Evolutionary conservation across 2,888 invertebrate genomes (phyloP).

Genomic region (Tuta absoluta): DNA sequence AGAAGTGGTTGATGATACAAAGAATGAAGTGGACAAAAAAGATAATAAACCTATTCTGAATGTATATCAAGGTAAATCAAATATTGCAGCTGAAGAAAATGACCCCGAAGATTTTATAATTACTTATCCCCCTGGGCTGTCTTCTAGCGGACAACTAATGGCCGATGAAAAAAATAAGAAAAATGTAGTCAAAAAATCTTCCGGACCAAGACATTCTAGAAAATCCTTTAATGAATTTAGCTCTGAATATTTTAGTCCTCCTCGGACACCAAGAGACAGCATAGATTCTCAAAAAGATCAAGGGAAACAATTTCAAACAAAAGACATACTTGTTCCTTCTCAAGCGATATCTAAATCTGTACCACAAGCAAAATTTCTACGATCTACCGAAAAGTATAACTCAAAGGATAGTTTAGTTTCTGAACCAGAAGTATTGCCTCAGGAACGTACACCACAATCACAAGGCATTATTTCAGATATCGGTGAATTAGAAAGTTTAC

Average conservation of each 20-base stretch:
- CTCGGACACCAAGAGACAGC: slow-evolving; percentile 14
- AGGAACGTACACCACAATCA: neutral
- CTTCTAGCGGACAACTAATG: slow-evolving; percentile 38
- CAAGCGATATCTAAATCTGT: neutral
- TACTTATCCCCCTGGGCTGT: slow-evolving; percentile 54
- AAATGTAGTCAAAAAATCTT: slow-evolving; percentile 33
- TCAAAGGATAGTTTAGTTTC: neutral
- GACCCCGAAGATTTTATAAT: slow-evolving; percentile 56
- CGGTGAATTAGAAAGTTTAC: neutral
- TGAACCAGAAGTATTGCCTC: neutral
- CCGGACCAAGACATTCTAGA: slow-evolving; percentile 27
- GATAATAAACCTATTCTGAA: slow-evolving; percentile 40
- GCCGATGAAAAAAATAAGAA: slow-evolving; percentile 39
- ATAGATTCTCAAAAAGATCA: slow-evolving; percentile 25
- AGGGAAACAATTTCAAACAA: slow-evolving; percentile 16
- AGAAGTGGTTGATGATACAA: neutral
- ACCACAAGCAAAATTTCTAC: neutral
- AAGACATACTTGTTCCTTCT: slow-evolving; percentile 1
- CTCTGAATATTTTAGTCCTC: slow-evolving; percentile 18
- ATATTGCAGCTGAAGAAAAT: slow-evolving; percentile 38
- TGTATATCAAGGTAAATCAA: slow-evolving; percentile 38
- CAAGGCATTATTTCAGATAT: neutral
- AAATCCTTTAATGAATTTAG: slow-evolving; percentile 26
- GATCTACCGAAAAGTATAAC: neutral
- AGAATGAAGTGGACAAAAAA: slow-evolving; percentile 4